phyloP scores from a whole-genome alignment of 2,797 vertebrate species.

The Xenopus petersii region DNA sequence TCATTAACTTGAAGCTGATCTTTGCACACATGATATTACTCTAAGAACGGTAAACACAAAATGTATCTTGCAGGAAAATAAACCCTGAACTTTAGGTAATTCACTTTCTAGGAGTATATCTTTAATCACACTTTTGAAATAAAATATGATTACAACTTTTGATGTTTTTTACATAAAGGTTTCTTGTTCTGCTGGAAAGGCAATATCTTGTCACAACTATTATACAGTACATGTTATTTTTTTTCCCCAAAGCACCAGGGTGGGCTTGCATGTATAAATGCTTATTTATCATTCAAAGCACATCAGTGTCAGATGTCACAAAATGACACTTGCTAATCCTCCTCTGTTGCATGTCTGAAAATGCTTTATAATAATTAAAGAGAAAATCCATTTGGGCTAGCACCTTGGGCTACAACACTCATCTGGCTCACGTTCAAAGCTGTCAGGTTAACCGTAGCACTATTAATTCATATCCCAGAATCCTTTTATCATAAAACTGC shows the following conservation, averaged over 20 bases:
- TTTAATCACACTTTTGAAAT: neutral
- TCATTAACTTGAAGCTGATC: conserved; percentile 42
- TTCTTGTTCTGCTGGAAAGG: too few species aligned
- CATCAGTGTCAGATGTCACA: conserved; percentile 40
- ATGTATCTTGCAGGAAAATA: neutral
- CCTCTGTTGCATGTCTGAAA: conserved; percentile 61
- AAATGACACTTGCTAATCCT: conserved; percentile 49
- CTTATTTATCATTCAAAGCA: conserved; percentile 51
- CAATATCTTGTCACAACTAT: neutral
- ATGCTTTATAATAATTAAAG: conserved; percentile 61
- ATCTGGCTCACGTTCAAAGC: conserved; percentile 61
- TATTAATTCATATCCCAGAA: conserved; percentile 62
- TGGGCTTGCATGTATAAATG: conserved; percentile 34
- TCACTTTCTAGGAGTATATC: neutral
- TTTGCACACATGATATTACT: conserved; percentile 29
- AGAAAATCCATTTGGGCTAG: conserved; percentile 62
- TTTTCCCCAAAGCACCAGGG: conserved; percentile 31
- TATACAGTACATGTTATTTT: neutral
- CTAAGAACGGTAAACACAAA: conserved; percentile 18
- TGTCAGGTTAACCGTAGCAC: conserved; percentile 58
- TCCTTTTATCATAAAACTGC: conserved; percentile 65
- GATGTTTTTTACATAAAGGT: too few species aligned
- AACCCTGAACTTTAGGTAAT: conserved; percentile 17
- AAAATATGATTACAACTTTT: too few species aligned
- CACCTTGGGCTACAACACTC: conserved; percentile 56